A percentile compares a stretch with the other conserved stretches of the same genome.
These are phyloP conservation scores for Falco concolor DNA, from an alignment of 2,797 vertebrate genomes.

Conservation along the genomic window DNA sequence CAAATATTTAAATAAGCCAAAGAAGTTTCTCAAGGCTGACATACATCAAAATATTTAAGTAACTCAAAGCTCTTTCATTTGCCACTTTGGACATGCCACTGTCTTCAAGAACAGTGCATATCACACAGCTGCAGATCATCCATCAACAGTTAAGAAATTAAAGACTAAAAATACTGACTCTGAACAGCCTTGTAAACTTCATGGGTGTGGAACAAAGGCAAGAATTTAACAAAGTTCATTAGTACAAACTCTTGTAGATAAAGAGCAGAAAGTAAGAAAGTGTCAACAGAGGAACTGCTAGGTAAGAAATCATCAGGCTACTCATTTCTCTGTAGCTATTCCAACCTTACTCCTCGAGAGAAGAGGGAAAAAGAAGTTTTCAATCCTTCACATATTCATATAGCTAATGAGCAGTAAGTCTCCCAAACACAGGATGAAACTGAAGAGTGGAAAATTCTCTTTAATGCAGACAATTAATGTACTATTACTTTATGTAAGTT, in stretches of 20 bases:
- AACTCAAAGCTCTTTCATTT: neutral
- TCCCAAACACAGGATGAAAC: neutral
- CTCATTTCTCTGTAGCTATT: neutral
- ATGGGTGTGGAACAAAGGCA: neutral
- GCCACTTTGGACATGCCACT: neutral
- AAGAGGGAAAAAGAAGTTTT: neutral
- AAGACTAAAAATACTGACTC: neutral
- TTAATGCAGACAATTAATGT: neutral
- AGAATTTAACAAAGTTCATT: neutral
- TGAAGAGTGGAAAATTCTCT: neutral
- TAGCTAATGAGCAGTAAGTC: neutral
- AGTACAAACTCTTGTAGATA: neutral
- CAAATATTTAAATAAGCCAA: neutral
- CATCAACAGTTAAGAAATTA: neutral
- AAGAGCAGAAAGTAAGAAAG: neutral
- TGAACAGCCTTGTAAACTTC: neutral
- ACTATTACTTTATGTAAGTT: neutral
- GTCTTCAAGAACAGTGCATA: rapidly evolving
- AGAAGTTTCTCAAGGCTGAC: neutral
- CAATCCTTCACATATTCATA: neutral
- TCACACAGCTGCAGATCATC: neutral
- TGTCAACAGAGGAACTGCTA: rapidly evolving
- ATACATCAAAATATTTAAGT: neutral
- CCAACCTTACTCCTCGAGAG: neutral
- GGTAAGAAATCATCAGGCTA: neutral